These are phyloP conservation scores for Halictus rubicundus DNA, from an alignment of 1,140 invertebrate genomes.

Conservation along the genomic window DNA sequence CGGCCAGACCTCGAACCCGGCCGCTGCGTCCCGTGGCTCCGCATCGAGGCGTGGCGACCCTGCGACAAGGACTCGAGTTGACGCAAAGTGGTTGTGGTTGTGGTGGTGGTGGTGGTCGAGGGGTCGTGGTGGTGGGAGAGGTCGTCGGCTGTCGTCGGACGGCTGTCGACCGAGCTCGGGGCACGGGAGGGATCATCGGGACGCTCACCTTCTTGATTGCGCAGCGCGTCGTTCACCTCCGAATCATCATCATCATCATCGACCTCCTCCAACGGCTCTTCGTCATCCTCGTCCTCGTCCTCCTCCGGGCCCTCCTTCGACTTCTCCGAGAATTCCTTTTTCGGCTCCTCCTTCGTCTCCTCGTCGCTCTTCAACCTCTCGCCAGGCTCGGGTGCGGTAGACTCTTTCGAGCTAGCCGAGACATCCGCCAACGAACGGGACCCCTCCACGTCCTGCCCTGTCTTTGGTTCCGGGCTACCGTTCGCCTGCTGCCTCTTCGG, in stretches of 20 bases:
- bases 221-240: constrained; percentile 73
- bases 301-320: constrained; percentile 61
- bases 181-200: constrained; percentile 78
- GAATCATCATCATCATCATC: constrained; percentile 71
- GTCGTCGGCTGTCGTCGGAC: constrained; percentile 81
- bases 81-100: constrained; percentile 85
- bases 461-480: constrained; percentile 71
- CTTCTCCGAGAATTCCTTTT: constrained; percentile 34
- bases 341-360: constrained; percentile 44
- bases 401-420: neutral
- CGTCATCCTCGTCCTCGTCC: constrained; percentile 55
- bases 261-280: constrained; percentile 53
- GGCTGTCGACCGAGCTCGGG: constrained; percentile 82
- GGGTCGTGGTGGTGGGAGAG: constrained; percentile 82
- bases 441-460: constrained; percentile 1
- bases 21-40: constrained; percentile 67
- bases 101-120: constrained; percentile 83
- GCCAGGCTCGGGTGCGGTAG: constrained; percentile 11
- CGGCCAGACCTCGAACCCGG: constrained; percentile 78
- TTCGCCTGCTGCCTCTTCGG: constrained; percentile 61
- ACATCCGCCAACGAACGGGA: constrained; percentile 24
- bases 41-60: constrained; percentile 79
- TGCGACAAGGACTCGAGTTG: constrained; percentile 91
- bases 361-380: constrained; percentile 41
- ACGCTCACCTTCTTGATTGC: constrained; percentile 79